These are phyloP conservation scores for Diadumene lineata DNA, from an alignment of 92 coral and sea anemone genomes.

Conservation along the genomic window DNA sequence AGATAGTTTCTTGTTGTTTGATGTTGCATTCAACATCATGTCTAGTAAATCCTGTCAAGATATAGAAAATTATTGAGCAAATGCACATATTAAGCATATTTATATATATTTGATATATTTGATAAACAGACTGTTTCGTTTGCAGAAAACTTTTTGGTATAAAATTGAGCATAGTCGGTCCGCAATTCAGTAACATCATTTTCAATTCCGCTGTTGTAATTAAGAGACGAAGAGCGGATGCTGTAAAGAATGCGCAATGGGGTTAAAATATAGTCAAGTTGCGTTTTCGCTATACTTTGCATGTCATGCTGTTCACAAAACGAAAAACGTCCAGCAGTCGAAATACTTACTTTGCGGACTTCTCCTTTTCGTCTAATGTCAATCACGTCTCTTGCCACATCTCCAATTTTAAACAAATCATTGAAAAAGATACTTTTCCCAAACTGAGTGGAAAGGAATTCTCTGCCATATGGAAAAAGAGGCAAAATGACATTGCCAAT, in stretches of 20 bases:
- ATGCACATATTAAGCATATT: not conserved
- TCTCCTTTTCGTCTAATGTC: conserved; percentile 1
- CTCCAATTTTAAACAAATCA: not conserved
- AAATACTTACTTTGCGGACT: not conserved
- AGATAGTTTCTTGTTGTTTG: conserved; percentile 39
- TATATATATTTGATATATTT: not conserved
- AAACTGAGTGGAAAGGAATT: not conserved
- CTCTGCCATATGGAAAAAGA: not conserved
- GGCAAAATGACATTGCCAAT: not conserved
- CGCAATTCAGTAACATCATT: too few relatives aligned
- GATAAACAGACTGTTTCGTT: not conserved
- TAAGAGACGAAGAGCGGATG: too few relatives aligned
- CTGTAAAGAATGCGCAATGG: too few relatives aligned
- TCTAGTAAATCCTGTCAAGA: conserved; percentile 59
- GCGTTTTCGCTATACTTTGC: not conserved
- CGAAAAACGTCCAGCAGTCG: not conserved
- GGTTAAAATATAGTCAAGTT: too few relatives aligned
- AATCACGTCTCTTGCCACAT: not conserved
- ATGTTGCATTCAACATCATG: conserved; percentile 53
- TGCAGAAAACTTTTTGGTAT: not conserved
- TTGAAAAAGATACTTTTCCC: not conserved
- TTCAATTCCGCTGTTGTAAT: too few relatives aligned
- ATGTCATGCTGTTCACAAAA: not conserved
- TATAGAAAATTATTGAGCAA: not conserved
- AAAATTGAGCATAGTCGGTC: not conserved